These are phyloP conservation scores for Phaetusa simplex DNA, from an alignment of 2,113 vertebrate species.

Conservation along the genomic window DNA sequence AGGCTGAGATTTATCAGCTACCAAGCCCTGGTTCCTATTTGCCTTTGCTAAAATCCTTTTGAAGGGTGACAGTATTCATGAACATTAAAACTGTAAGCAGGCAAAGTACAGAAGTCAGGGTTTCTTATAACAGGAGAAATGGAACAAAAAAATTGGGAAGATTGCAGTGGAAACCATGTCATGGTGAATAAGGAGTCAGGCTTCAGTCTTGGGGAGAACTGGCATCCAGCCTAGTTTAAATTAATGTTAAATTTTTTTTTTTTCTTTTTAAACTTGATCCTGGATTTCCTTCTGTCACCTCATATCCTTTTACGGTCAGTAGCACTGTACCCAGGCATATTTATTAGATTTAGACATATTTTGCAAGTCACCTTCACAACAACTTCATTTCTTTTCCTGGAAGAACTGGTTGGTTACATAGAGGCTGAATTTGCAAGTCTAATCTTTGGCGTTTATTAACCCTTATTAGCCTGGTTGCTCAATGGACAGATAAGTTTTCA, in stretches of 20 bases:
- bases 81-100: background rate
- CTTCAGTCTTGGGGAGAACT: background rate
- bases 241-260: background rate
- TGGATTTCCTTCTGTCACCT: slow-evolving; percentile 10
- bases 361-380: slow-evolving; percentile 65
- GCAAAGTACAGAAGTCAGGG: background rate
- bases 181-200: background rate
- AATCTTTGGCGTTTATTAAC: slow-evolving; percentile 29
- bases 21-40: background rate
- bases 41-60: slow-evolving; percentile 7
- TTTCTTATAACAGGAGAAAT: slow-evolving; percentile 1
- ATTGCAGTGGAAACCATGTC: background rate
- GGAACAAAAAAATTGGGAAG: background rate
- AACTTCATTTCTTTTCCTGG: slow-evolving; percentile 45
- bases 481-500: background rate
- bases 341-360: slow-evolving; percentile 37
- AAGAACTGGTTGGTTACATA: slow-evolving; percentile 52
- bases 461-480: slow-evolving; percentile 6
- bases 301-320: background rate
- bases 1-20: background rate
- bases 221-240: background rate
- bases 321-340: background rate
- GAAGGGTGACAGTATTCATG: background rate
- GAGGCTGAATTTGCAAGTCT: slow-evolving; percentile 48
- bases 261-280: background rate